Evolutionary conservation across 2,888 invertebrate genomes (phyloP), one percentile per base, ranked within the genome.

Genomic region (Salpingus planirostris): DNA sequence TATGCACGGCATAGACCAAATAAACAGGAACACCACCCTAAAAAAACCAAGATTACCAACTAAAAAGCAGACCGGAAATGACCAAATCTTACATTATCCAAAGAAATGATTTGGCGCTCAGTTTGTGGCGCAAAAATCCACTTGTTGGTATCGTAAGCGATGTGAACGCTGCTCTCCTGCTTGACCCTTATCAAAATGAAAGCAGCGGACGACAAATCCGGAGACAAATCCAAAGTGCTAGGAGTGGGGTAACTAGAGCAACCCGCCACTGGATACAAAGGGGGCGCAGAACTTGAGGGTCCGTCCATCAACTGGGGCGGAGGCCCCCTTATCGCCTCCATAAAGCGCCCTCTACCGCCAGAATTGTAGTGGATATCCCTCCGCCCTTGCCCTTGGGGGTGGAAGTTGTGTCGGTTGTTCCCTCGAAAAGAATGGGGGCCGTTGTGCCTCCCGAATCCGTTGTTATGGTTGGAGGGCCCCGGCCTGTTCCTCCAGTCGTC

Each of bases 181-280:
- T 68, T 71, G 10, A 74, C 74, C 49, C 73, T 74, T 52, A 76
- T 76, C 27, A 82, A 64, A 48, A 79, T 74, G 59, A 75, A 81
- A 13, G 52, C 38, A 55, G 52, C 65, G 61, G 41, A 66, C 30
- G 33, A 15, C 10, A 25, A 12, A 3, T 5, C 23, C 5, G 23
- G 23, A 4, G 8, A 23, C 18, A 18, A 5, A 18, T 18, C 18
- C 5, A 8, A 6, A 8, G 18, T 18, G 5, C 5, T 6, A 5
- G 8, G 5, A 8, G 18, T 18, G 5, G 18, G 18, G 5, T 5
- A 5, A 6, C 18, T 18, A 5, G 18, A 18, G 8, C 18, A 5
- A 18, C 18, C 18, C n/a, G n/a, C n/a, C n/a, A n/a, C n/a, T n/a
- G 8, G 21, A 18, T 8, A 6, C 21, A 21, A 13, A 2, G n/a